A percentile compares a stretch with the other conserved stretches of the same genome.
Conservation (phyloP, 2,113 vertebrate species). For the Grammomys dolichurus region DNA sequence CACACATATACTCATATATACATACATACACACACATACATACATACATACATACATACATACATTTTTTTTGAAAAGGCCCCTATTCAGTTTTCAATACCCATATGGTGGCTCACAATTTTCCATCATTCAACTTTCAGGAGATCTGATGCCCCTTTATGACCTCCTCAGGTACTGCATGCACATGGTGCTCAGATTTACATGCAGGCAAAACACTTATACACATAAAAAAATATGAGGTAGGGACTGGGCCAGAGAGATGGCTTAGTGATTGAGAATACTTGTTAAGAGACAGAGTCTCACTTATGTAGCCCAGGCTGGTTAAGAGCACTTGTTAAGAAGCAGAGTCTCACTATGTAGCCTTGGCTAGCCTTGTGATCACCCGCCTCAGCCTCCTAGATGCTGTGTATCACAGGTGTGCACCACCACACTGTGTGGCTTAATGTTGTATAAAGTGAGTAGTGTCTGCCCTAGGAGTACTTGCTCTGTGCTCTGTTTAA, state of each 20-base stretch:
- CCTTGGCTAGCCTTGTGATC: neutral
- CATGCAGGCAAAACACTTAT: neutral
- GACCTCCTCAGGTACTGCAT: neutral
- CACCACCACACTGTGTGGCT: neutral
- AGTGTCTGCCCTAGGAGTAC: neutral
- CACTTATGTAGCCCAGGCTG: neutral
- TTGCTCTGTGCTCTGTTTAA: rapidly evolving
- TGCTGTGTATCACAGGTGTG: neutral
- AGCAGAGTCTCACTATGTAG: neutral
- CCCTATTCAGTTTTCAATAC: neutral
- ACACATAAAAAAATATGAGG: neutral
- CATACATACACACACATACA: no score
- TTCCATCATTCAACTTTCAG: neutral
- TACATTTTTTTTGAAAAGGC: neutral
- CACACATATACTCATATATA: neutral
- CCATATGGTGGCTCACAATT: neutral
- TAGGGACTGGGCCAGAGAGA: neutral
- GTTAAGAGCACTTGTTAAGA: neutral
- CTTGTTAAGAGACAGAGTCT: neutral
- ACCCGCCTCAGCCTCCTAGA: neutral
- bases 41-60: no score
- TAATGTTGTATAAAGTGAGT: neutral
- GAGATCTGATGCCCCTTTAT: neutral
- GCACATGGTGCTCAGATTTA: neutral
- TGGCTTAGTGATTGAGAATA: neutral